Evolutionary conservation across 2,113 vertebrate genomes (phyloP).

Genomic region (Alaudala cheleensis): DNA sequence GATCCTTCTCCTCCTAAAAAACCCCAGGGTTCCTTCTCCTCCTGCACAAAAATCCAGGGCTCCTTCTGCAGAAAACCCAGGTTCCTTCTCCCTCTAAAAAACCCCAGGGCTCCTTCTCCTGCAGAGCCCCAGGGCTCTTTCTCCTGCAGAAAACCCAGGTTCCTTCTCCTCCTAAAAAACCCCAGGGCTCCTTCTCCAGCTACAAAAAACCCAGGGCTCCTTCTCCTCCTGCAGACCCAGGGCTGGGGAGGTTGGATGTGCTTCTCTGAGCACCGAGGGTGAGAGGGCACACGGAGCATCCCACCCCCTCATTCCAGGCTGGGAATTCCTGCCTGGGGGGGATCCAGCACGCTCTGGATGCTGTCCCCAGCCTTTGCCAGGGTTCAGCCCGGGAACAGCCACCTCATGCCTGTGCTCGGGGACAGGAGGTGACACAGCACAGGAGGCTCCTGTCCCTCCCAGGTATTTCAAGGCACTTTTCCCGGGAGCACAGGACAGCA

Average conservation of each 20-base stretch:
- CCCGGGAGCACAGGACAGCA: not conserved
- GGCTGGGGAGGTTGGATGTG: not conserved
- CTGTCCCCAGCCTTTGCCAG: not conserved
- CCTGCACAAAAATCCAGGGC: too few species aligned
- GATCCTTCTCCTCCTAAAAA: not conserved
- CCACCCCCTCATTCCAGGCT: not conserved
- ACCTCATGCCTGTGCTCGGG: not conserved
- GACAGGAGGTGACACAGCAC: not conserved
- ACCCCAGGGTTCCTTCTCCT: too few species aligned
- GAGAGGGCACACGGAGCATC: not conserved
- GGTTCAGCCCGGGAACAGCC: not conserved
- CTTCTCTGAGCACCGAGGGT: rapidly evolving
- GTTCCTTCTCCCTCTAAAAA: too few species aligned
- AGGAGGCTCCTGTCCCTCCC: not conserved
- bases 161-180: not conserved
- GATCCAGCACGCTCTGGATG: not conserved
- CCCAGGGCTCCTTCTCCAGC: not conserved
- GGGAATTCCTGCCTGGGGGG: not conserved
- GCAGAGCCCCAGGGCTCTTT: not conserved
- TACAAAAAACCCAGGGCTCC: not conserved
- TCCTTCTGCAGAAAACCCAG: not conserved
- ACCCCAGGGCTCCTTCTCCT: too few species aligned
- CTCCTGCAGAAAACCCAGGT: not conserved
- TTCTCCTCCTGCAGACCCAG: not conserved
- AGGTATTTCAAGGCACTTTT: not conserved